Conservation (phyloP, 2,888 invertebrate species). For the Pyrrhia umbra region DNA sequence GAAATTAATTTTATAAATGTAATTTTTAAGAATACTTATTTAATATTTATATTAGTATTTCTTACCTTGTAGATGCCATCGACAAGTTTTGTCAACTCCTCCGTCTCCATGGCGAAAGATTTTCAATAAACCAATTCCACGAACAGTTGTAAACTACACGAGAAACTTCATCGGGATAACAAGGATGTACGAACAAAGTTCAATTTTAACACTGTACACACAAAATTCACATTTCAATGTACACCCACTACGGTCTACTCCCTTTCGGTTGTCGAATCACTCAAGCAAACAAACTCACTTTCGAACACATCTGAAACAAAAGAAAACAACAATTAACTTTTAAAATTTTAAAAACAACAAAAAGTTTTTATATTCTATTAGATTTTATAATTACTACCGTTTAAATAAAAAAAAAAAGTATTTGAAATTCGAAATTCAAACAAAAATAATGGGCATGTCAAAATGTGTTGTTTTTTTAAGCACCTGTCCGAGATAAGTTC, state of each 20-base stretch:
- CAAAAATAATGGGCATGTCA: slow-evolving; percentile 18
- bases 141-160: slow-evolving; percentile 78
- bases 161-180: slow-evolving; percentile 85
- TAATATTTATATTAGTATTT: slow-evolving; percentile 41
- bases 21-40: background rate
- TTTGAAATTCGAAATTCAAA: background rate
- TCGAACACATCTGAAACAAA: slow-evolving; percentile 88
- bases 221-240: slow-evolving; percentile 88
- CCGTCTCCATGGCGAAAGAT: slow-evolving; percentile 93
- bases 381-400: slow-evolving; percentile 3
- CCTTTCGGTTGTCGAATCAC: slow-evolving; percentile 76
- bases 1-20: background rate
- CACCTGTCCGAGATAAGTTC: slow-evolving; percentile 72
- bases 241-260: slow-evolving; percentile 69
- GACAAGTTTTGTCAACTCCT: slow-evolving; percentile 97
- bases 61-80: slow-evolving; percentile 97
- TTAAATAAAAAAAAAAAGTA: background rate
- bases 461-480: slow-evolving; percentile 49
- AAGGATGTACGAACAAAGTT: slow-evolving; percentile 76
- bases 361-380: slow-evolving; percentile 12
- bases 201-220: slow-evolving; percentile 82
- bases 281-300: slow-evolving; percentile 81
- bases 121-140: slow-evolving; percentile 77
- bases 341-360: slow-evolving; percentile 17
- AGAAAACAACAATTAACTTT: slow-evolving; percentile 70